These are phyloP conservation scores for Erpobdella octoculata DNA, from an alignment of 2,888 invertebrate genomes.

Conservation along the genomic window DNA sequence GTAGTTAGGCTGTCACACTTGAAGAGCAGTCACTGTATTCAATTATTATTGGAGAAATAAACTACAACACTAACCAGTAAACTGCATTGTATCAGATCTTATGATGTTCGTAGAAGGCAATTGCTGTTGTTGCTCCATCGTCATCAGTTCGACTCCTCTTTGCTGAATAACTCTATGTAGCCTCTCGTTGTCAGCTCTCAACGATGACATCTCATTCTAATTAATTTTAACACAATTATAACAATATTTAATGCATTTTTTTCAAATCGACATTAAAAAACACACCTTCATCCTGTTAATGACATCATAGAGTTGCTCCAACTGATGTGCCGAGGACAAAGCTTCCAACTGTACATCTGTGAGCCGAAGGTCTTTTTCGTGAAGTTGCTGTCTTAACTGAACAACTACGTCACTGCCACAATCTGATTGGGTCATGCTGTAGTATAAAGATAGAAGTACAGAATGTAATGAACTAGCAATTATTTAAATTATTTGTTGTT, in stretches of 20 bases:
- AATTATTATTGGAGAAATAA: too few relatives aligned
- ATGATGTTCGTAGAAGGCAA: not conserved
- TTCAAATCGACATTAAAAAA: not conserved
- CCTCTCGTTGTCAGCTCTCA: slow-evolving; percentile 92
- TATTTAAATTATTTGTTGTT: too few relatives aligned
- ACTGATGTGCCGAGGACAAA: slow-evolving; percentile 87
- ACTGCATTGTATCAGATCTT: not conserved
- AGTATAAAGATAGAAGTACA: too few relatives aligned
- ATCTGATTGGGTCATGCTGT: slow-evolving; percentile 34
- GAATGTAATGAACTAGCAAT: too few relatives aligned
- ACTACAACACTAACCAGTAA: not conserved
- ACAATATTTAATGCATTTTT: not conserved
- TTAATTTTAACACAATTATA: not conserved
- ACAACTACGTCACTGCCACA: slow-evolving; percentile 55
- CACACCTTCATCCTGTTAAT: slow-evolving; percentile 88
- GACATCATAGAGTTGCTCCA: slow-evolving; percentile 89
- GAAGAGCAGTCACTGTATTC: too few relatives aligned
- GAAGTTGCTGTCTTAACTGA: slow-evolving; percentile 80
- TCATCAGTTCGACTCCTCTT: slow-evolving; percentile 4
- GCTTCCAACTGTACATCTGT: slow-evolving; percentile 94
- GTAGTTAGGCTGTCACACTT: too few relatives aligned
- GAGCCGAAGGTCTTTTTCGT: slow-evolving; percentile 89
- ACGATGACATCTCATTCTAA: slow-evolving; percentile 86
- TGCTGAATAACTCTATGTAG: slow-evolving; percentile 70
- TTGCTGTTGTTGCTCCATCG: not conserved